A percentile compares a stretch with the other conserved stretches of the same genome.
phyloP scores from a whole-genome alignment of 2,888 invertebrate species.

The Siphlonurus alternatus region DNA sequence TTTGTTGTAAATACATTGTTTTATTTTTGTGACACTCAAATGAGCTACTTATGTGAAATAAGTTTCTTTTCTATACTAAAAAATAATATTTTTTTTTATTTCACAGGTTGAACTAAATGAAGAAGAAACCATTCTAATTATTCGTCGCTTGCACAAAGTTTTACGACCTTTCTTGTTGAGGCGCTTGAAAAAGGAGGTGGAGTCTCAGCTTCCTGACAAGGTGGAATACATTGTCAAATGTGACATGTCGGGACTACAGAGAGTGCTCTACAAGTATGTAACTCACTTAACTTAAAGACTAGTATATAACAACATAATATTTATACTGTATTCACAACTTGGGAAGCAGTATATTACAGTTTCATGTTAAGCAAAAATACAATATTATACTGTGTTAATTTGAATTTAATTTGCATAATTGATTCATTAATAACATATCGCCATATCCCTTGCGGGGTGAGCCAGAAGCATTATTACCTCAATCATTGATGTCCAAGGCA shows the following conservation, averaged over 20 bases:
- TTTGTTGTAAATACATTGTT: too few relatives aligned
- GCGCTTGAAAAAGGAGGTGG: conserved; percentile 45
- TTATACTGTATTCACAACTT: not conserved
- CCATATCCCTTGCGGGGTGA: too few relatives aligned
- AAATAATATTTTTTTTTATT: not conserved
- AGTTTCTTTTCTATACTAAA: too few relatives aligned
- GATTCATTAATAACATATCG: too few relatives aligned
- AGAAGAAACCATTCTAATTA: conserved; percentile 46
- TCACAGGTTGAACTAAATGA: conserved; percentile 39
- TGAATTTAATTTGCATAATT: not conserved
- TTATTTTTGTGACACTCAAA: too few relatives aligned
- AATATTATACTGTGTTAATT: too few relatives aligned
- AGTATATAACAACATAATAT: not conserved
- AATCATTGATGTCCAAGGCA: too few relatives aligned
- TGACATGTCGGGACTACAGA: conserved; percentile 44
- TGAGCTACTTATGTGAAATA: too few relatives aligned
- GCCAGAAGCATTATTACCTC: too few relatives aligned
- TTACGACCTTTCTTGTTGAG: conserved; percentile 42
- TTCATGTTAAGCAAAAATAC: too few relatives aligned
- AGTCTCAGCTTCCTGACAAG: conserved; percentile 45
- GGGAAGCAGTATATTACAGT: too few relatives aligned
- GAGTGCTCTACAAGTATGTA: conserved; percentile 28
- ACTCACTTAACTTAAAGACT: not conserved
- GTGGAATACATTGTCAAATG: conserved; percentile 45
- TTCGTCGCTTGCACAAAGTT: conserved; percentile 47